Conservation (phyloP, 2,888 invertebrate genomes). For the Teleogryllus oceanicus region DNA sequence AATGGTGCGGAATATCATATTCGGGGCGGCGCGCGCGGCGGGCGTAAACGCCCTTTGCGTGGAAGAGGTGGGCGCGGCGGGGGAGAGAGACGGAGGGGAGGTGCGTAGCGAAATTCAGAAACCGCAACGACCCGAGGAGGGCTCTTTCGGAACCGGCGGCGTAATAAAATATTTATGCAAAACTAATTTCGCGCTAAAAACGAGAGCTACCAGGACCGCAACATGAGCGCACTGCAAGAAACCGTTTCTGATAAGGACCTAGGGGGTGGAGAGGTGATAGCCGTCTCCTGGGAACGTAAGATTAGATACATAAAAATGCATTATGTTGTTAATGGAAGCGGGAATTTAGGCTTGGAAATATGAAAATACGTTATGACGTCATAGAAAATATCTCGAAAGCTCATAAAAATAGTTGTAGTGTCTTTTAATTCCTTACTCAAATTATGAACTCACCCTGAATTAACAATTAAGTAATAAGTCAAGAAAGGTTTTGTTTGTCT, state of each 20-base stretch:
- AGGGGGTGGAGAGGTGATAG: background rate
- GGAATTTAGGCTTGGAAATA: too few relatives aligned
- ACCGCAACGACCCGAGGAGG: background rate
- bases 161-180: slow-evolving; percentile 18
- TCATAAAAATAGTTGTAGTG: too few relatives aligned
- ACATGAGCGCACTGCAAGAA: too few relatives aligned
- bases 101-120: background rate
- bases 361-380: too few relatives aligned
- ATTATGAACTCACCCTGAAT: too few relatives aligned
- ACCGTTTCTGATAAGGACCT: background rate
- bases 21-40: background rate
- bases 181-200: slow-evolving; percentile 18
- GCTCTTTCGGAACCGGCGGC: background rate
- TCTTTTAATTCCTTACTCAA: too few relatives aligned
- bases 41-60: background rate
- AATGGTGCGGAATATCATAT: slow-evolving; percentile 6
- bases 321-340: too few relatives aligned
- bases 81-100: background rate
- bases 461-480: too few relatives aligned
- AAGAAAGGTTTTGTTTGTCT: too few relatives aligned
- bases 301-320: too few relatives aligned
- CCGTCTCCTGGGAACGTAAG: too few relatives aligned
- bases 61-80: background rate
- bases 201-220: background rate
- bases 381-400: too few relatives aligned